These are phyloP conservation scores for Cyclura pinguis DNA, from an alignment of 2,797 vertebrate species.

Conservation along the genomic window DNA sequence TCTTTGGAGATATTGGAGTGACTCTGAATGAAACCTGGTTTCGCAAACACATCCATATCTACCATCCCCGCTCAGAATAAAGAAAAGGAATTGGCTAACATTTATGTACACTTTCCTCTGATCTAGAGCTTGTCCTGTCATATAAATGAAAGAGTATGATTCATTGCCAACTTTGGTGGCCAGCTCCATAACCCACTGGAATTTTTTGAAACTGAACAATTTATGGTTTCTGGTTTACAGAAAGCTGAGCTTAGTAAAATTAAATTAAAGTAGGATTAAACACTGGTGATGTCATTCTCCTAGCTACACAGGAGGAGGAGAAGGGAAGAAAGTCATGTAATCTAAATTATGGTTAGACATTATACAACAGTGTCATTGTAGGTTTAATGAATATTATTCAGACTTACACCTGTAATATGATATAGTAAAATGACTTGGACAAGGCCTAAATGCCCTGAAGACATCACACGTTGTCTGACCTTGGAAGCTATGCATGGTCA, in stretches of 20 bases:
- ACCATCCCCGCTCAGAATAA: too few species aligned
- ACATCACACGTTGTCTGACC: too few species aligned
- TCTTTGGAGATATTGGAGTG: not conserved
- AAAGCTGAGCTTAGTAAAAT: not conserved
- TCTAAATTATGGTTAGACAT: not conserved
- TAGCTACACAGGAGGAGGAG: not conserved
- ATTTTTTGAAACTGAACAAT: not conserved
- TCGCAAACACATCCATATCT: not conserved
- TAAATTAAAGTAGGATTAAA: not conserved
- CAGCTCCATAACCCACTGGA: not conserved
- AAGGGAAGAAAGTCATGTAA: not conserved
- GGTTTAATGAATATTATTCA: too few species aligned
- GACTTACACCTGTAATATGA: too few species aligned
- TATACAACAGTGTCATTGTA: too few species aligned
- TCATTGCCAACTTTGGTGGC: not conserved
- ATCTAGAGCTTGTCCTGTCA: not conserved
- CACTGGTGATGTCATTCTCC: not conserved
- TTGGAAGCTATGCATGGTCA: too few species aligned
- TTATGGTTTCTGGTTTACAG: not conserved
- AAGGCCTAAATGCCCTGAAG: too few species aligned
- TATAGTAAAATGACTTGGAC: too few species aligned
- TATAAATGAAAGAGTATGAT: not conserved
- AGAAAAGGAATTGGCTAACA: too few species aligned
- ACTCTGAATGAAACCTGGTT: not conserved
- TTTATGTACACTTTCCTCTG: too few species aligned